These are phyloP conservation scores for Mastomys coucha DNA, from an alignment of 2,113 vertebrate species.

Conservation along the genomic window DNA sequence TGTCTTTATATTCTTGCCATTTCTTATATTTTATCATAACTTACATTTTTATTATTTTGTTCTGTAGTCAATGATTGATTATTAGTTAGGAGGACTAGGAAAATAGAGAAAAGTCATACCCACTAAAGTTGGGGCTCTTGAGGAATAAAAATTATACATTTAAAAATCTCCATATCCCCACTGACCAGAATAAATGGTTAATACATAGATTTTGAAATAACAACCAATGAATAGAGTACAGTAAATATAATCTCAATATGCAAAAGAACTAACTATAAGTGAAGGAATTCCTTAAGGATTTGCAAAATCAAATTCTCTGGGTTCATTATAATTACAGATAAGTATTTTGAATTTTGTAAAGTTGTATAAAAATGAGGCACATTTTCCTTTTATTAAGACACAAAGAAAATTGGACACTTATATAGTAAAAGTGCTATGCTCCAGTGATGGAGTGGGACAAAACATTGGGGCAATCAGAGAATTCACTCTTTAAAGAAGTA, in stretches of 20 bases:
- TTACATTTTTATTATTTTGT: neutral
- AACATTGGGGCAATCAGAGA: neutral
- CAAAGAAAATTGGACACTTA: slow-evolving; percentile 1
- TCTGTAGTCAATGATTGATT: neutral
- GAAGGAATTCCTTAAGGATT: neutral
- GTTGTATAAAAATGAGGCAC: neutral
- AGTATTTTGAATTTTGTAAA: neutral
- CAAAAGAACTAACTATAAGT: neutral
- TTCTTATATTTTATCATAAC: neutral
- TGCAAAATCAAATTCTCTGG: neutral
- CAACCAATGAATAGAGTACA: neutral
- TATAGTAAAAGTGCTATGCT: neutral
- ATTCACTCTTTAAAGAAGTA: neutral
- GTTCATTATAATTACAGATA: neutral
- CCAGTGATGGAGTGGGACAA: neutral
- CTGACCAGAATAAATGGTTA: neutral
- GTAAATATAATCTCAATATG: neutral
- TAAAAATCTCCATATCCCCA: neutral
- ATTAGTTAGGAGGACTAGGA: neutral
- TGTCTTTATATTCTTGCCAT: neutral
- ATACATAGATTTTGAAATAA: neutral
- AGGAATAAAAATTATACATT: neutral
- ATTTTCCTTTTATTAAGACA: neutral
- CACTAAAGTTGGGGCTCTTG: neutral
- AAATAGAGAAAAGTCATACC: neutral